Evolutionary conservation across 2,113 vertebrate genomes (phyloP), one percentile per base, ranked within the genome.

Genomic region (Dunckerocampus dactyliophorus): DNA sequence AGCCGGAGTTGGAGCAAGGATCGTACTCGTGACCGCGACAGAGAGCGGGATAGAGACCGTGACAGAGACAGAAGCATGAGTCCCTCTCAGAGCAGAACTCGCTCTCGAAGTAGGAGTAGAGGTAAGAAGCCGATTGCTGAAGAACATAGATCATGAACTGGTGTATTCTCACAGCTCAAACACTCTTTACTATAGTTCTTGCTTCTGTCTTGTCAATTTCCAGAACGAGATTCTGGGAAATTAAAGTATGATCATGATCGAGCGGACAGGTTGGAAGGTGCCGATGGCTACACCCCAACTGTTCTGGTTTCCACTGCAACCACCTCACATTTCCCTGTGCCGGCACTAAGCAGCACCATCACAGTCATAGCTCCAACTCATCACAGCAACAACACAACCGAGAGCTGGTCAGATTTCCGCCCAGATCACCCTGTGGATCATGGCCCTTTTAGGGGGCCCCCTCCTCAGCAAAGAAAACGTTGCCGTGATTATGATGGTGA

Each of bases 401-500:
- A 98, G 89, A 99, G 94, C 68, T 98, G 95, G 95, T 94, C 94
- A 0, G 94, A 95, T 65, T 98, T 98, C 79, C 92, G 84, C 63
- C 93, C 93, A 65, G 94, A 94, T 45, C 94, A 91, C 72, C 92
- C 93, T 42, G 85, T 95, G 78, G 93, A 97, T 60, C 94, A 92
- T 47, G 90, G 90, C 55, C 92, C 92, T 14, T 99, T 96, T 8
- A 91, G 94, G 83, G 91, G 88, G 15, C 93, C 92, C 0, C 91
- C 93, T 47, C 93, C 92, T 0, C 91, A 93, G 63, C 93, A 85
- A 68, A 95, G 98, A 80, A 98, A 98, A 77, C 90, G 97, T 34
- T 99, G 97, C 79, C 91, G 96, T 72, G 96, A 98, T 88, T 99
- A 99, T 79, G 95, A 98, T 61, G 96, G 97, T 98, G 89, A 88